These are phyloP conservation scores for Cerceris ruficornis DNA, from an alignment of 2,888 invertebrate species.

Conservation along the genomic window DNA sequence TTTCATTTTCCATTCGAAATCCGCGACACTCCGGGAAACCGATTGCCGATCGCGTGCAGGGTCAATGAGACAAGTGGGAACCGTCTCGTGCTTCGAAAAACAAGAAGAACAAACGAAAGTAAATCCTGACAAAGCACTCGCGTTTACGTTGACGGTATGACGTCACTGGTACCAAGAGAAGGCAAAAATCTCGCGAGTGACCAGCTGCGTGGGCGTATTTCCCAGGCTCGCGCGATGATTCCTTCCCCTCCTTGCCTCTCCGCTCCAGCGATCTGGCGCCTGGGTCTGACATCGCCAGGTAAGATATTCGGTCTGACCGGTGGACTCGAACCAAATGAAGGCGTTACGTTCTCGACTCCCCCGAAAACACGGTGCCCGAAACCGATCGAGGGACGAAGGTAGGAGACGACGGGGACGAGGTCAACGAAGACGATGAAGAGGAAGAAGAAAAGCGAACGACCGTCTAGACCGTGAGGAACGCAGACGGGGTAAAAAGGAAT, in stretches of 20 bases:
- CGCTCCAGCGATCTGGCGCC: slow-evolving; percentile 43
- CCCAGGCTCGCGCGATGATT: slow-evolving; percentile 60
- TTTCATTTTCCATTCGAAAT: slow-evolving; percentile 1
- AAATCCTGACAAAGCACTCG: slow-evolving; percentile 18
- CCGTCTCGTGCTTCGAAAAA: not conserved
- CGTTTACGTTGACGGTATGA: slow-evolving; percentile 6
- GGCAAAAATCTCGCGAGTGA: slow-evolving; percentile 30
- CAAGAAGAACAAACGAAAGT: slow-evolving; percentile 2
- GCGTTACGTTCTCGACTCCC: slow-evolving; percentile 73
- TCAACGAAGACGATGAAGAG: not conserved
- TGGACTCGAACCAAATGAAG: slow-evolving; percentile 74
- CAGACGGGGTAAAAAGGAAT: slow-evolving; percentile 40
- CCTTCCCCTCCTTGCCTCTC: slow-evolving; percentile 24
- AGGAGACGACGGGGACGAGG: not conserved
- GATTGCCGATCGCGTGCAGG: not conserved
- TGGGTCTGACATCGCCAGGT: slow-evolving; percentile 39
- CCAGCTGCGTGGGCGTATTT: slow-evolving; percentile 61
- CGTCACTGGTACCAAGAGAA: slow-evolving; percentile 1
- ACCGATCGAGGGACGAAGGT: not conserved
- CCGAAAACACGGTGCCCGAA: slow-evolving; percentile 52
- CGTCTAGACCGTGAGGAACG: slow-evolving; percentile 35
- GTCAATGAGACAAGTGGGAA: slow-evolving; percentile 11
- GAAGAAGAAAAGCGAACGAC: slow-evolving; percentile 34
- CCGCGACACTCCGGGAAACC: not conserved
- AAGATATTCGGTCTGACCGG: slow-evolving; percentile 66